These are phyloP conservation scores for Diorhabda carinulata DNA, from an alignment of 1,140 invertebrate species.

Conservation along the genomic window DNA sequence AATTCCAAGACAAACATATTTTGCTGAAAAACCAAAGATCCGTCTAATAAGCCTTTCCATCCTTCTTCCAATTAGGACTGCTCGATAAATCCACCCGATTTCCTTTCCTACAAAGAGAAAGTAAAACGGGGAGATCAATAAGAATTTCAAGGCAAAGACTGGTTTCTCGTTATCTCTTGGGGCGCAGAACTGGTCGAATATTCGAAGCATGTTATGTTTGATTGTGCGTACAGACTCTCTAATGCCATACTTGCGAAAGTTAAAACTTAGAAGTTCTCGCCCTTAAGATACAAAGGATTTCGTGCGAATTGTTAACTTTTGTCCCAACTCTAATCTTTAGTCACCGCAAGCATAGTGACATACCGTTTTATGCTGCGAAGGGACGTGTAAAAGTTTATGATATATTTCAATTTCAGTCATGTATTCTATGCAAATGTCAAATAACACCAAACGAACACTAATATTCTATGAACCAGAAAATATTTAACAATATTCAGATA, in stretches of 20 bases:
- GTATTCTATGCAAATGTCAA: neutral
- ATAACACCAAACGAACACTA: too few relatives aligned
- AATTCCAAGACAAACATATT: conserved; percentile 1
- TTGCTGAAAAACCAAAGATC: conserved; percentile 5
- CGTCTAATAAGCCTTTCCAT: conserved; percentile 6
- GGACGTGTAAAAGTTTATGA: neutral
- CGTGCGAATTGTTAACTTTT: conserved; percentile 1
- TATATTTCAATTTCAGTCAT: neutral
- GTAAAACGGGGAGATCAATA: conserved; percentile 2
- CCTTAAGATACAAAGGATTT: conserved; percentile 2
- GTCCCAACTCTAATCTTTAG: neutral
- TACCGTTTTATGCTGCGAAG: neutral
- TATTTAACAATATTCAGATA: too few relatives aligned
- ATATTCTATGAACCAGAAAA: too few relatives aligned
- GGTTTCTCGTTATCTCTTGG: neutral
- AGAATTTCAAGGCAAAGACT: conserved; percentile 8
- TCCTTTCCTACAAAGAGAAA: neutral
- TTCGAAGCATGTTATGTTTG: conserved; percentile 10
- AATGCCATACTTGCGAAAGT: conserved; percentile 3
- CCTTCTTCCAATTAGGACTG: conserved; percentile 6
- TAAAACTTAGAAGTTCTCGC: neutral
- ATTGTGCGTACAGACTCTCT: conserved; percentile 7
- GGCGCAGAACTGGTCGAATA: neutral
- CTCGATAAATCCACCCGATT: neutral
- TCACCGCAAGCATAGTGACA: neutral